Conservation (phyloP, 1,140 invertebrate species). For the Apocrypta bakeri region DNA sequence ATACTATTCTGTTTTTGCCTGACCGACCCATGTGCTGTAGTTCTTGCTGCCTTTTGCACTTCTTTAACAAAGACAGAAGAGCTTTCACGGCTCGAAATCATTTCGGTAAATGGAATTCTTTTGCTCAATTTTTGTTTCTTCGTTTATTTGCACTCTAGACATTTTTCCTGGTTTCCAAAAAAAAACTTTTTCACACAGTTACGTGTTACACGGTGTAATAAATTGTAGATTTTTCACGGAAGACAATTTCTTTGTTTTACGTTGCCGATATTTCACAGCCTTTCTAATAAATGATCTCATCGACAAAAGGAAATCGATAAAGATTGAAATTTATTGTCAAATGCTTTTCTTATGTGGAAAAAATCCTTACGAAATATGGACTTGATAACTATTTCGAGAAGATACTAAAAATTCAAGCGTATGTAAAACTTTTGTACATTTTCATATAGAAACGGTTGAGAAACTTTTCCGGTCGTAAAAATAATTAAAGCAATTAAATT, state of each 20-base stretch:
- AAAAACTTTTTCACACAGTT: too few species aligned
- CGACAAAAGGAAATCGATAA: too few species aligned
- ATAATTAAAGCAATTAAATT: neutral
- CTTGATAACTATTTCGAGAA: neutral
- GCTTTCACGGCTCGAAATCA: neutral
- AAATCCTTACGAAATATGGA: too few species aligned
- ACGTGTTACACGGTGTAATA: too few species aligned
- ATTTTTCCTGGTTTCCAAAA: too few species aligned
- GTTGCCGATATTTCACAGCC: too few species aligned
- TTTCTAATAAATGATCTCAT: too few species aligned
- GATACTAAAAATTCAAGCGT: neutral
- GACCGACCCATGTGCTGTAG: neutral
- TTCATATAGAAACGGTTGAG: neutral
- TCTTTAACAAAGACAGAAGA: neutral
- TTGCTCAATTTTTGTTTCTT: neutral
- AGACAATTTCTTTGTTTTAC: too few species aligned
- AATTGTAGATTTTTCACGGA: too few species aligned
- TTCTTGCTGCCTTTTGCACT: neutral
- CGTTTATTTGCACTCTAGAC: neutral
- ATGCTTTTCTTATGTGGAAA: too few species aligned
- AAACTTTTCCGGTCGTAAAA: neutral
- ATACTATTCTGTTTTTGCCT: neutral
- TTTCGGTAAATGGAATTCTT: neutral
- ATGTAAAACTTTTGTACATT: neutral
- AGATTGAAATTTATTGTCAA: neutral